phyloP scores from a whole-genome alignment of 2,797 vertebrate species.

The Rousettus madagascariensis region DNA sequence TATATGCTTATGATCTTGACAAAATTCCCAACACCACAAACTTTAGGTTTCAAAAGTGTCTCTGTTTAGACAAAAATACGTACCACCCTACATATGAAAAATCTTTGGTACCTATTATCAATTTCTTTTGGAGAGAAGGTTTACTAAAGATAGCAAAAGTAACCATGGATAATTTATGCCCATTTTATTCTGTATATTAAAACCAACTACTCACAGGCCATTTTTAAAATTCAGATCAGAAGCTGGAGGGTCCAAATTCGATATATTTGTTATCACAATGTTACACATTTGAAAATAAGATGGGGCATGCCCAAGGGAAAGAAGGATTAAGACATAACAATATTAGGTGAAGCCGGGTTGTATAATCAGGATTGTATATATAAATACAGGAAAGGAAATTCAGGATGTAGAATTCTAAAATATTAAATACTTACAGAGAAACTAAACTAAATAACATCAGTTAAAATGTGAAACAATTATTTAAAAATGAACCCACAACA shows the following conservation, averaged over 20 bases:
- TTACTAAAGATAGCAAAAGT: slow-evolving; percentile 33
- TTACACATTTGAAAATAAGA: slow-evolving; percentile 75
- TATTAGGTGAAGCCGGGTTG: slow-evolving; percentile 62
- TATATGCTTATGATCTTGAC: not conserved
- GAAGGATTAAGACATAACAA: slow-evolving; percentile 74
- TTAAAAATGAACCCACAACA: slow-evolving; percentile 64
- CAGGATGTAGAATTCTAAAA: slow-evolving; percentile 29
- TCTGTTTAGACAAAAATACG: not conserved
- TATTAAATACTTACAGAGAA: slow-evolving; percentile 36
- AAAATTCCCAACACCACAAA: not conserved
- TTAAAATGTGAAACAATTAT: slow-evolving; percentile 71
- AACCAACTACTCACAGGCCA: not conserved
- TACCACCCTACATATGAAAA: not conserved
- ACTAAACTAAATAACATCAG: slow-evolving; percentile 64
- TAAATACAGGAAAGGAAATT: slow-evolving; percentile 69
- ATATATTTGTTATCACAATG: slow-evolving; percentile 72
- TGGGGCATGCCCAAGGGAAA: slow-evolving; percentile 24
- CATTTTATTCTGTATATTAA: slow-evolving; percentile 37
- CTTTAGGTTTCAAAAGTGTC: not conserved
- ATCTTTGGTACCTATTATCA: not conserved
- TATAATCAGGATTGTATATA: slow-evolving; percentile 63
- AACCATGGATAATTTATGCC: not conserved
- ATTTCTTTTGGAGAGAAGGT: not conserved
- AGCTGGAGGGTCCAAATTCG: slow-evolving; percentile 56
- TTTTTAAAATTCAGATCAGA: slow-evolving; percentile 76